A percentile compares a stretch with the other conserved stretches of the same genome.
Conservation (phyloP, 2,888 invertebrate species). For the Lasius platythorax region DNA sequence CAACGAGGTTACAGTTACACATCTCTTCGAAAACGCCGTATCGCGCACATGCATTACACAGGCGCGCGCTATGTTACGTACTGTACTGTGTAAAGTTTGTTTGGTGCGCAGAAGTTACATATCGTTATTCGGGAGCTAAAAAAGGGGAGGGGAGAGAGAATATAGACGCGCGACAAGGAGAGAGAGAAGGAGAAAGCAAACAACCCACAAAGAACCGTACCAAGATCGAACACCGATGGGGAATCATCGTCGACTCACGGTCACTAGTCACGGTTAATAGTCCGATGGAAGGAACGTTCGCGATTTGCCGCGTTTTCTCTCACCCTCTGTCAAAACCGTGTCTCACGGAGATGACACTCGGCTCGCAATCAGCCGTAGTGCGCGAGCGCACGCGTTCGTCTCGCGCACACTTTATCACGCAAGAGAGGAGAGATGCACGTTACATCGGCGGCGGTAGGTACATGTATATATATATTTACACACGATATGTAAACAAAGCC, state of each 20-base stretch:
- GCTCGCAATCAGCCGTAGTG: not conserved
- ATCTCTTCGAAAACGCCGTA: constrained; percentile 12
- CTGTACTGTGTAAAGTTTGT: constrained; percentile 39
- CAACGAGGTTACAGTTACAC: constrained; percentile 22
- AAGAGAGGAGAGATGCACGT: not conserved
- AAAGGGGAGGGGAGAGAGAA: not conserved
- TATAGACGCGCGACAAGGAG: not conserved
- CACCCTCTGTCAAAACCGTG: constrained; percentile 52
- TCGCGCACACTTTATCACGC: not conserved
- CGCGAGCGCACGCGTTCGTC: constrained; percentile 39
- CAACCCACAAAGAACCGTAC: not conserved
- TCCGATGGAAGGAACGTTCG: too few relatives aligned
- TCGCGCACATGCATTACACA: constrained; percentile 42
- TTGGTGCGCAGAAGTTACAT: constrained; percentile 55
- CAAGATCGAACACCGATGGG: not conserved
- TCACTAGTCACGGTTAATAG: not conserved
- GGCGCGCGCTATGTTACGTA: not conserved
- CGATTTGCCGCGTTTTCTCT: constrained; percentile 69
- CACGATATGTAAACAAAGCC: constrained; percentile 67
- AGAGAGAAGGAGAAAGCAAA: not conserved
- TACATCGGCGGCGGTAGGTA: not conserved
- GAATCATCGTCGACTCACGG: not conserved
- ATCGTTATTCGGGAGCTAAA: constrained; percentile 2
- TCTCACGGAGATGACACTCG: constrained; percentile 28
- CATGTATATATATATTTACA: not conserved